A percentile compares a stretch with the other conserved stretches of the same genome.
Evolutionary conservation across 92 coral and sea anemone species (phyloP).

Genomic region (Palythoa grandiflora): DNA sequence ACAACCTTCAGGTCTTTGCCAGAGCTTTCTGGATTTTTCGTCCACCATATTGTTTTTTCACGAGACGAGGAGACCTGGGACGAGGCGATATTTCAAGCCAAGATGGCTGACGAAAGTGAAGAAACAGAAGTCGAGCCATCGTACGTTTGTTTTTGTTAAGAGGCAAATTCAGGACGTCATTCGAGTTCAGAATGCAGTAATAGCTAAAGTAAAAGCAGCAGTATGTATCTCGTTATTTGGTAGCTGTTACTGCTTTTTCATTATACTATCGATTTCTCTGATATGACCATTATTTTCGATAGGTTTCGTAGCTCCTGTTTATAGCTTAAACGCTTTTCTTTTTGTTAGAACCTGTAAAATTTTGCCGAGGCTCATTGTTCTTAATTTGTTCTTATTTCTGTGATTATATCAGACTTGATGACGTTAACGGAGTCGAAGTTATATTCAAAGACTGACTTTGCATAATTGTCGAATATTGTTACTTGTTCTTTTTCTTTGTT

Average conservation of each 20-base stretch:
- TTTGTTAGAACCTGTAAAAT: too few species aligned
- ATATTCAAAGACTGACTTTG: too few species aligned
- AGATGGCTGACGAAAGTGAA: constrained; percentile 72
- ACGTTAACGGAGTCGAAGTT: too few species aligned
- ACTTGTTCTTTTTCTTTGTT: too few species aligned
- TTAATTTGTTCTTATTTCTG: too few species aligned
- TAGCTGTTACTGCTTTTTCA: background rate
- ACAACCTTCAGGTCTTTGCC: background rate
- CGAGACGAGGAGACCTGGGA: background rate
- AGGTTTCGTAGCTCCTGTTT: too few species aligned
- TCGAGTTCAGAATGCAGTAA: constrained; percentile 80
- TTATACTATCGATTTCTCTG: background rate
- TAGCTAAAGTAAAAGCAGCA: constrained; percentile 82
- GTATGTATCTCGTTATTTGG: constrained; percentile 51
- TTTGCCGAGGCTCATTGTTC: too few species aligned
- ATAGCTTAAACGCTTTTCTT: too few species aligned
- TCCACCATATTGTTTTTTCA: background rate
- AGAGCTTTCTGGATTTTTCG: background rate
- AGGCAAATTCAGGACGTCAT: constrained; percentile 93
- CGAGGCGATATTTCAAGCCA: constrained; percentile 34
- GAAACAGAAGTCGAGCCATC: constrained; percentile 60
- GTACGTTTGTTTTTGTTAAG: constrained; percentile 76
- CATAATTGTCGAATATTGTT: too few species aligned
- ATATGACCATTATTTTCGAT: too few species aligned
- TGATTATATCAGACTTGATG: too few species aligned